Conservation (phyloP, 2,113 vertebrate species). For the Caracal caracal region DNA sequence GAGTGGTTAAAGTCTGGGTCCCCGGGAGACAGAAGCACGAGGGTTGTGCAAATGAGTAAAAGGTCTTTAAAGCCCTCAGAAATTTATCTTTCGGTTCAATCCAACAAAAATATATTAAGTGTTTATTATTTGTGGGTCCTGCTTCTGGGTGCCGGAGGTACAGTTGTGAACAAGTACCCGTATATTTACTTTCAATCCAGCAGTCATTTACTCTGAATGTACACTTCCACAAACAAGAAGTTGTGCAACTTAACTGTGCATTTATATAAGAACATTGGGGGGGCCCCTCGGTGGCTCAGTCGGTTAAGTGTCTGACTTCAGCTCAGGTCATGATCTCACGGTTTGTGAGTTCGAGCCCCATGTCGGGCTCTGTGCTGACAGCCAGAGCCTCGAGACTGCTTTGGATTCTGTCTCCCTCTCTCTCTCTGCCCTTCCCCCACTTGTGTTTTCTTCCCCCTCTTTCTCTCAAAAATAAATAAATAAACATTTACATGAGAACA, state of each 20-base stretch:
- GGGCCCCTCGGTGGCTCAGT: no score
- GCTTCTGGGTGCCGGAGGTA: background rate
- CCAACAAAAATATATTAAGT: background rate
- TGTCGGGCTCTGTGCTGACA: no score
- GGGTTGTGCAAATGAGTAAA: background rate
- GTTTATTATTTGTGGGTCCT: background rate
- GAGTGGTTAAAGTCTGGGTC: background rate
- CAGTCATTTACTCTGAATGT: background rate
- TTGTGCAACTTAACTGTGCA: background rate
- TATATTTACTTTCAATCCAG: background rate
- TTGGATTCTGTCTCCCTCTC: no score
- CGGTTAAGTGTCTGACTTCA: no score
- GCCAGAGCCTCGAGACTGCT: no score
- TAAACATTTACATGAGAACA: background rate
- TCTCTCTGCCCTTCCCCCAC: no score
- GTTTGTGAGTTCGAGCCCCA: no score
- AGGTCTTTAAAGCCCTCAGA: background rate
- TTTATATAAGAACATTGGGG: no score
- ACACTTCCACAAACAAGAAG: background rate
- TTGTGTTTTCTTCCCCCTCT: no score
- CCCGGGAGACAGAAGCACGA: background rate
- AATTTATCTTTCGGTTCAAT: background rate
- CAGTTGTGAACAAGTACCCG: background rate
- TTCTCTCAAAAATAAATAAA: no score
- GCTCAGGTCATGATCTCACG: no score